Conservation (phyloP, 2,888 invertebrate genomes). For the Chaetogeoica ovagalla region DNA sequence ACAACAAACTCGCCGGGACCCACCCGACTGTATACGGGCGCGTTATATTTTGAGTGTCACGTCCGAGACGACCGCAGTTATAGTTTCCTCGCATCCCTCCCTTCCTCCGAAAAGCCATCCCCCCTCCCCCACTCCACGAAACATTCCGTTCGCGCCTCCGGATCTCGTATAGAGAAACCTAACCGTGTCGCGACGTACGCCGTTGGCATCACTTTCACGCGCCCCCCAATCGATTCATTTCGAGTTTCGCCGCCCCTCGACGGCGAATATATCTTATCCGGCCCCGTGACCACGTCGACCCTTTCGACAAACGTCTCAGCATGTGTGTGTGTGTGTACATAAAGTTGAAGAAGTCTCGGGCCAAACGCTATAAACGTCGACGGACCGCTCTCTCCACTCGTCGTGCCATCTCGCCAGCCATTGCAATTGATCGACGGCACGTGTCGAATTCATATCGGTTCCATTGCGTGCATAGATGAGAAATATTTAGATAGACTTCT, state of each 20-base stretch:
- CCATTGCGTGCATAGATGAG: too few relatives aligned
- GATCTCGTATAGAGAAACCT: too few relatives aligned
- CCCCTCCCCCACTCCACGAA: too few relatives aligned
- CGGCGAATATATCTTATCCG: neutral
- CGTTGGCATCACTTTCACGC: neutral
- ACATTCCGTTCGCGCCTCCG: too few relatives aligned
- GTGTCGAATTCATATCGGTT: too few relatives aligned
- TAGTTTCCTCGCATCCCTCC: too few relatives aligned
- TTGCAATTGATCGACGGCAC: too few relatives aligned
- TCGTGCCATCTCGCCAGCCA: too few relatives aligned
- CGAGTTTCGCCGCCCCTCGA: neutral
- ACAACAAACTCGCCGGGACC: constrained; percentile 1
- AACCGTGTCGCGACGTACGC: neutral
- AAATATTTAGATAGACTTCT: too few relatives aligned
- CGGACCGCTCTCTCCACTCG: too few relatives aligned
- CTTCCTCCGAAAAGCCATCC: too few relatives aligned
- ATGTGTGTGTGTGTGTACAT: too few relatives aligned
- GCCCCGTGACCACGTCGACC: neutral
- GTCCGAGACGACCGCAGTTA: neutral
- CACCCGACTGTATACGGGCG: neutral
- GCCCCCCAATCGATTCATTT: constrained; percentile 4
- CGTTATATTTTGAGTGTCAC: constrained; percentile 31
- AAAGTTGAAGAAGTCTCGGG: neutral
- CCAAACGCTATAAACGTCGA: neutral
- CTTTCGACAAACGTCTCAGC: neutral